phyloP scores from a whole-genome alignment of 2,888 invertebrate genomes.

The Byasa hedistus region DNA sequence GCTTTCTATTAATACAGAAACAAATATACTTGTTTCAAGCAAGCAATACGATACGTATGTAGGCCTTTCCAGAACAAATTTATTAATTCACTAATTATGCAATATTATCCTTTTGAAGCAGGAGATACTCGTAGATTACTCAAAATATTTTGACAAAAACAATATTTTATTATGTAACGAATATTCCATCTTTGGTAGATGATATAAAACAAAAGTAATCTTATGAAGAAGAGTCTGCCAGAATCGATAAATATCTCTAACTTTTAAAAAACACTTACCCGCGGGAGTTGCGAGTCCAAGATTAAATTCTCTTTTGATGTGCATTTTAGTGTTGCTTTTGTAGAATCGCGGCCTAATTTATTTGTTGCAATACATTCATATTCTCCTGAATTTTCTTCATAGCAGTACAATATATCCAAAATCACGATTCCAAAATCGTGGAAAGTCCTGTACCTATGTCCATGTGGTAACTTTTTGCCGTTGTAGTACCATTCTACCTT shows the following conservation, averaged over 20 bases:
- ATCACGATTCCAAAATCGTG: constrained; percentile 98
- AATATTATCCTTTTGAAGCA: no score
- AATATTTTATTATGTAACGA: no score
- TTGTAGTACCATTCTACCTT: constrained; percentile 98
- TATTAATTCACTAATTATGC: no score
- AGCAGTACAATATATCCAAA: constrained; percentile 96
- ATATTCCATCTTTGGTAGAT: no score
- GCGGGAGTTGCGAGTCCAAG: constrained; percentile 94
- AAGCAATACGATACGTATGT: no score
- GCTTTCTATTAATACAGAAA: no score
- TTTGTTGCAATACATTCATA: constrained; percentile 97
- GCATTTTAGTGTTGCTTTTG: constrained; percentile 91
- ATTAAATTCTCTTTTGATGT: constrained; percentile 93
- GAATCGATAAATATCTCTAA: background rate
- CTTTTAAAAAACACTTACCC: constrained; percentile 75
- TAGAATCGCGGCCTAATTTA: constrained; percentile 92
- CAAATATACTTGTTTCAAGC: no score
- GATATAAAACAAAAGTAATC: background rate
- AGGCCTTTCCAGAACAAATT: no score
- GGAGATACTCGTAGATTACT: no score
- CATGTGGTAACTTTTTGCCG: constrained; percentile 94
- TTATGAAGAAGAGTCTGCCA: background rate
- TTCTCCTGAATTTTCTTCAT: constrained; percentile 96
- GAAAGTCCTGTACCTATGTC: constrained; percentile 98
- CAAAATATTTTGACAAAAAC: no score